Conservation (phyloP, 2,888 invertebrate genomes). For the Slavum lentiscoides region DNA sequence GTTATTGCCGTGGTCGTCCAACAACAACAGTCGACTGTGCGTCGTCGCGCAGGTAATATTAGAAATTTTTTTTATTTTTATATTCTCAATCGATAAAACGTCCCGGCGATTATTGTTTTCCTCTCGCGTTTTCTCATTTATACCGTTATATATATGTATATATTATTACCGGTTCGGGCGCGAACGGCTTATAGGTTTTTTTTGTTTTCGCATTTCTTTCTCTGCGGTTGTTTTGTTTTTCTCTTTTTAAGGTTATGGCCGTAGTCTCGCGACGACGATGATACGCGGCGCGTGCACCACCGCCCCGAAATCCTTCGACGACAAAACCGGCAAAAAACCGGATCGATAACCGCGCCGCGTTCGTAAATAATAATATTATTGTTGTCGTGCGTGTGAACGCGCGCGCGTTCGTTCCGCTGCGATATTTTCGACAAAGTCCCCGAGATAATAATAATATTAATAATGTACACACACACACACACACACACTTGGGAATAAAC, state of each 20-base stretch:
- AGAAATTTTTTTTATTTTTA: not conserved
- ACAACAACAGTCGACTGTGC: not conserved
- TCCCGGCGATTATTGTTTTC: too few species aligned
- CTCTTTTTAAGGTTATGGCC: conserved; percentile 44
- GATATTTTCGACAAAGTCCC: too few species aligned
- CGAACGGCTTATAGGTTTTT: too few species aligned
- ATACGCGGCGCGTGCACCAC: not conserved
- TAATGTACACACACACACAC: too few species aligned
- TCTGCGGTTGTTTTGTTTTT: not conserved
- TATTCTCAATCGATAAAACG: too few species aligned
- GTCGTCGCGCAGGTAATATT: not conserved
- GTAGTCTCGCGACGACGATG: not conserved
- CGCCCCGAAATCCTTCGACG: not conserved
- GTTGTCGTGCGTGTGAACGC: not conserved
- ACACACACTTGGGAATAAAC: too few species aligned
- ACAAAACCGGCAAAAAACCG: not conserved
- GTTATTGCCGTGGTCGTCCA: not conserved
- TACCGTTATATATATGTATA: too few species aligned
- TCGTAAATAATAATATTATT: not conserved
- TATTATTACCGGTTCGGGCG: too few species aligned
- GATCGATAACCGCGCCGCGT: not conserved
- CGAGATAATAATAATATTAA: not conserved
- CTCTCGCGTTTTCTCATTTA: too few species aligned
- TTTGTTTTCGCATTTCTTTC: too few species aligned
- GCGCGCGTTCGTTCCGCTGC: too few species aligned